phyloP scores from a whole-genome alignment of 2,113 vertebrate genomes.

The Aldabrachelys gigantea region DNA sequence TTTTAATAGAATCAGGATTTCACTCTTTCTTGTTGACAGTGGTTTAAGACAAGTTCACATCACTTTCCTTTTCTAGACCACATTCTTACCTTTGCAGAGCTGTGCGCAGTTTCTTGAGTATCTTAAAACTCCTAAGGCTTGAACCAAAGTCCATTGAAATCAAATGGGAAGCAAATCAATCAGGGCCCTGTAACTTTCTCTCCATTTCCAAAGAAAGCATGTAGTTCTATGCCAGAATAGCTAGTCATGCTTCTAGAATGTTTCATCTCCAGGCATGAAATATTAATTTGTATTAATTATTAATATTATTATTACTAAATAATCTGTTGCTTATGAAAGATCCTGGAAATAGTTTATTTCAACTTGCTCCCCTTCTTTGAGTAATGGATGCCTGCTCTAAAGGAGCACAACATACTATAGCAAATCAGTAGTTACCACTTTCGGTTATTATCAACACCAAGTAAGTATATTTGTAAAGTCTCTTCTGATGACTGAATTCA shows the following conservation, averaged over 20 bases:
- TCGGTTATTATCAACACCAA: not conserved
- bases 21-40: not conserved
- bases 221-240: no score
- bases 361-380: not conserved
- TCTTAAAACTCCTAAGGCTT: not conserved
- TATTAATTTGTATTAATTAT: not conserved
- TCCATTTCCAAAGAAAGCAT: not conserved
- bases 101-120: not conserved
- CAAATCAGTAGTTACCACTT: not conserved
- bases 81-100: not conserved
- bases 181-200: not conserved
- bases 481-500: not conserved
- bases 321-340: not conserved
- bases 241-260: not conserved
- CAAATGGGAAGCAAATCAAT: not conserved
- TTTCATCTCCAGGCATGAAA: not conserved
- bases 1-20: not conserved
- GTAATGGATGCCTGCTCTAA: not conserved
- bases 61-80: not conserved
- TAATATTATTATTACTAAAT: not conserved
- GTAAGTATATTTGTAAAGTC: not conserved
- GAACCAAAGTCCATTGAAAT: not conserved
- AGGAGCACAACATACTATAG: not conserved
- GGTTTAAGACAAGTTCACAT: not conserved
- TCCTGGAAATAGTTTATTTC: not conserved